A percentile compares a stretch with the other conserved stretches of the same genome.
These are phyloP conservation scores for Petrolisthes manimaculis DNA, from an alignment of 2,888 invertebrate species.

Conservation along the genomic window DNA sequence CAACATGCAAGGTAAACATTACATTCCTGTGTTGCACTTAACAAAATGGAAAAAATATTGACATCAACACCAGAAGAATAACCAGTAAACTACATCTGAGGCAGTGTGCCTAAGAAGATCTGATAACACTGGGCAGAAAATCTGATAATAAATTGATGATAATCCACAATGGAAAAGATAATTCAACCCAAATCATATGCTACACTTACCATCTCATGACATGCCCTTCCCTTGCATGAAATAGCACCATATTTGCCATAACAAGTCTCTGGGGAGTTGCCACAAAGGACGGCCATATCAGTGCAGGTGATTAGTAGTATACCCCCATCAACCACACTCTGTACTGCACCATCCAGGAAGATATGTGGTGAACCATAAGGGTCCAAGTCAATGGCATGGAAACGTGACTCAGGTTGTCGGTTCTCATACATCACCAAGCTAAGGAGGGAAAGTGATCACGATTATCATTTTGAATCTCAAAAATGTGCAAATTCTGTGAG, in stretches of 20 bases:
- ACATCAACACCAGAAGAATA: too few relatives aligned
- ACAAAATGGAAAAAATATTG: too few relatives aligned
- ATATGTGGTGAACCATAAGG: conserved; percentile 96
- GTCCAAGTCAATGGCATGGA: conserved; percentile 94
- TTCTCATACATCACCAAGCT: conserved; percentile 89
- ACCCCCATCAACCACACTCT: conserved; percentile 76
- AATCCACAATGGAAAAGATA: neutral
- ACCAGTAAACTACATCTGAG: too few relatives aligned
- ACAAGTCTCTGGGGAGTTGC: conserved; percentile 95
- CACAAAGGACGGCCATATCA: conserved; percentile 94
- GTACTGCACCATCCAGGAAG: conserved; percentile 90
- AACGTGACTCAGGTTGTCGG: conserved; percentile 76
- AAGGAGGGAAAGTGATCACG: conserved; percentile 67
- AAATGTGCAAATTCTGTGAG: too few relatives aligned
- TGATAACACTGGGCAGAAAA: too few relatives aligned
- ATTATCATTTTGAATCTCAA: too few relatives aligned
- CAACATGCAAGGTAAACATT: too few relatives aligned
- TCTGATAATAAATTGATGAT: too few relatives aligned
- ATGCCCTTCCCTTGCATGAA: conserved; percentile 85
- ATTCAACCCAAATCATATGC: neutral
- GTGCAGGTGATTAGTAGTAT: conserved; percentile 95
- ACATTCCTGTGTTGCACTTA: too few relatives aligned
- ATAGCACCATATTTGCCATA: conserved; percentile 92
- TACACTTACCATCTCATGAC: conserved; percentile 90
- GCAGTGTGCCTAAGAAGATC: too few relatives aligned